Base-by-base conservation (phyloP, 2,113 vertebrate genomes). In the Forbesichthys papilliferus region DNA sequence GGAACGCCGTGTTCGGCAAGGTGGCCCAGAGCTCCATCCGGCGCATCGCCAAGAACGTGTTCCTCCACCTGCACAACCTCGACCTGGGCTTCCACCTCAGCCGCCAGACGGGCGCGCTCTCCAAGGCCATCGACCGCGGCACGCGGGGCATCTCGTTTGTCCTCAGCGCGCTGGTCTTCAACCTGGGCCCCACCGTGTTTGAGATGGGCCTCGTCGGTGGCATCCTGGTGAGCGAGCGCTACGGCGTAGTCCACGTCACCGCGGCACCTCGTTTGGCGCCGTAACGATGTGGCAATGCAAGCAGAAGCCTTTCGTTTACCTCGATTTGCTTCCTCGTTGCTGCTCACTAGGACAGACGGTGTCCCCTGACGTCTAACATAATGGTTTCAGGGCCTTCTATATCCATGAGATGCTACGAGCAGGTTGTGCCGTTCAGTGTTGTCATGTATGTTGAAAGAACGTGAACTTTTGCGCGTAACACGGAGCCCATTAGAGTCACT, bases 1-100 rank as follows among this genome's bases (percentile, higher is more conserved):
- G 97, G 88, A 99, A 99, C 80, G 96, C 94, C 12, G 95, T 98
- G 16, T 99, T 99, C 72, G 95, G 96, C 74, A 98, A 98, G 73
- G 98, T 99, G 83, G 97, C 98, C 66, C 98, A 99, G 86, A 98
- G 92, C 87, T 99, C 98, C 64, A 99, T 99, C 85, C 86, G 98
- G 51, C 95, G 96, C 81, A 98, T 99, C 73, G 98, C 98, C 51
- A 98, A 89, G 84, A 99, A 98, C 11, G 97, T 99, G 74, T 99
- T 99, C 75, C 93, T 98, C 18, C 98, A 98, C 90, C 92, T 99
- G 81, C 98, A 99, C 88, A 98, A 94, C 86, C 91, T 99, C 88
- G 98, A 99, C 77, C 85, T 99, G 80, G 91, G 93, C 0, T 99
- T 99, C 77, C 98, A 99, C 69, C 93, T 99, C n/a, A 98, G 94